Base-by-base conservation (phyloP, 2,797 vertebrate species). In the Synaphobranchus kaupii region DNA sequence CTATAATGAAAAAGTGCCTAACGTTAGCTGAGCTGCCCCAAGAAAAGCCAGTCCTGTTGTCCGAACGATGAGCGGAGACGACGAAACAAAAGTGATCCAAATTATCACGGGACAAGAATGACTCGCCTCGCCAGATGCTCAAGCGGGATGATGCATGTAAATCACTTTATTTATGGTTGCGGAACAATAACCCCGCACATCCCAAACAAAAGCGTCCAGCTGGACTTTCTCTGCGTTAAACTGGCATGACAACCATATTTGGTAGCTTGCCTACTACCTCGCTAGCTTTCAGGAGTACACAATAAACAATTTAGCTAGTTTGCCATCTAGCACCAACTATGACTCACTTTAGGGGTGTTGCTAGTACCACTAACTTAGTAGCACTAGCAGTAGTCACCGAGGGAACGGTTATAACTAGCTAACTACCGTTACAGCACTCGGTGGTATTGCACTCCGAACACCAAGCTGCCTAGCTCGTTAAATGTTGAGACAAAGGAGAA, bases 61-160 rank as follows among this genome's bases (percentile, higher is more conserved):
- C 8, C 63, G 71, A 85, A 47, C 13, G 44, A 68, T 87, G 90
- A 91, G 89, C 84, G 86, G 90, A 50, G 78, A 81, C 44, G 85
- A 90, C 89, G 89, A 87, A 86, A 81, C 90, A 90, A 87, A 86
- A 81, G 78, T 86, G 73, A 81, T 47, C 58, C 86, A 86, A 91
- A 90, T 87, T 88, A 89, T 47, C 85, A 84, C 85, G 12, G 87
- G 86, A 94, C 93, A 88, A 91, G 91, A 88, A 88, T 86, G 86
- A 92, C 92, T 92, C 92, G 88, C 83, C 17, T 84, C 87, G 92
- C 91, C 94, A 94, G 93, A 94, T 94, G 94, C 93, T 91, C 60
- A 6, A 54, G 39, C 28, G 3, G 90, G 90, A 93, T 12, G 92
- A 81, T 86, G 93, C 87, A 93, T 94, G 92, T 34, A 93, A 92